Evolutionary conservation across 2,113 vertebrate genomes (phyloP), one percentile per base, ranked within the genome.

Genomic region (Parotia lawesii): DNA sequence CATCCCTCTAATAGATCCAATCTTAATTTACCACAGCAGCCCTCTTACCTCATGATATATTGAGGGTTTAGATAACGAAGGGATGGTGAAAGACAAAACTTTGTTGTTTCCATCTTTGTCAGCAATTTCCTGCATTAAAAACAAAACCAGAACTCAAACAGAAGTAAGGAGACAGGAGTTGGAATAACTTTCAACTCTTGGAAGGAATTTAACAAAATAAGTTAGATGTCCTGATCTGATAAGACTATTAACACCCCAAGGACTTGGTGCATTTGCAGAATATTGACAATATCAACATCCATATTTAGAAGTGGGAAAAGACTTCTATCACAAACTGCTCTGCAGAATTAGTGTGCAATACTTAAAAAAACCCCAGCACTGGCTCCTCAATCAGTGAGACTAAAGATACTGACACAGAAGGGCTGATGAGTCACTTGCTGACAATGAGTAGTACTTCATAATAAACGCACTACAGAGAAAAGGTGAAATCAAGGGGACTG

Each of bases 61-160:
- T 31, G 99, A 99, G 42, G 99, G 99, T 94, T 99, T 99, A 45
- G 99, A 99, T 96, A 99, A 98, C 1, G 99, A 99, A 53, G 99
- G 99, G 82, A 99, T 99, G 58, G 99, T 99, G 94, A 99, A 99
- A 92, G 99, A 99, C 70, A 99, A 97, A 91, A 99, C 98, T 97
- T 98, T 99, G 97, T 99, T 98, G 97, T 99, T 99, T 95, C 99
- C 99, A 80, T 99, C 99, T 98, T 99, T 99, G 97, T 99, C 99
- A 95, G 99, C 99, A 75, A 99, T 99, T 97, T 99, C 99, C 99
- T 99, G 97, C 37, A 97, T 82, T 78, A 73, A 71, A 87, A 82
- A 89, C 50, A 89, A 86, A 86, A 58, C 1, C 51, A 72, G 92
- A 75, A 77, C 12, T 15, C 56, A 94, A 96, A 86, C 2, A 89